phyloP scores from a whole-genome alignment of 2,888 invertebrate species.

The Erannis defoliaria region DNA sequence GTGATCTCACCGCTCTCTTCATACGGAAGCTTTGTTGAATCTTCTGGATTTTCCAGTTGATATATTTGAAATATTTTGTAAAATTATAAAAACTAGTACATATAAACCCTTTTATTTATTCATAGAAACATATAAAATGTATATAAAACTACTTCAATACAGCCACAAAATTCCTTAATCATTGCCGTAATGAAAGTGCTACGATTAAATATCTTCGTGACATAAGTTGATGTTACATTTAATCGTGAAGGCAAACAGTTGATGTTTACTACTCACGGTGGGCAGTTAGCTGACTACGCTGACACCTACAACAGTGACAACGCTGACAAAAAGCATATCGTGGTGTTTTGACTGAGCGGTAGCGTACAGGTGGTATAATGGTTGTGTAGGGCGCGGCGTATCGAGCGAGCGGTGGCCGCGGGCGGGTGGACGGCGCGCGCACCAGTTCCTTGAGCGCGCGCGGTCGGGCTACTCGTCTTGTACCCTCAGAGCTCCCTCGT shows the following conservation, averaged over 20 bases:
- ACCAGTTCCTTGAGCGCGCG: constrained; percentile 68
- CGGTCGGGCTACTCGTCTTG: constrained; percentile 69
- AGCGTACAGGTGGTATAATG: constrained; percentile 81
- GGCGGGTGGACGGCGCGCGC: constrained; percentile 68
- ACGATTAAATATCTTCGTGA: constrained; percentile 22
- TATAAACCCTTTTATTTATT: not conserved
- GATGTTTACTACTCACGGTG: constrained; percentile 29
- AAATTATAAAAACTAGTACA: not conserved
- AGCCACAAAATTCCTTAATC: constrained; percentile 34
- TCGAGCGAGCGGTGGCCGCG: constrained; percentile 65
- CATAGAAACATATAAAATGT: not conserved
- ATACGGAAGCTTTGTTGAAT: constrained; percentile 16
- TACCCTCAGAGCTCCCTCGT: constrained; percentile 32
- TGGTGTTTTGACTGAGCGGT: constrained; percentile 77
- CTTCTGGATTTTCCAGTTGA: constrained; percentile 11
- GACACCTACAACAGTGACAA: constrained; percentile 35
- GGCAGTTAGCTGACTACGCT: constrained; percentile 22
- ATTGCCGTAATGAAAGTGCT: constrained; percentile 37
- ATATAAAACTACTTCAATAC: constrained; percentile 1
- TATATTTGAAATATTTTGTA: not conserved
- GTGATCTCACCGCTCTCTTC: constrained; percentile 18
- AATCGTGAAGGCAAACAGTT: constrained; percentile 39
- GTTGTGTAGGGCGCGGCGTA: constrained; percentile 75
- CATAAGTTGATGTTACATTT: constrained; percentile 26
- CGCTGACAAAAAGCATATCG: constrained; percentile 64